Base-by-base conservation (phyloP, 2,888 invertebrate species). In the Euphydryas editha region DNA sequence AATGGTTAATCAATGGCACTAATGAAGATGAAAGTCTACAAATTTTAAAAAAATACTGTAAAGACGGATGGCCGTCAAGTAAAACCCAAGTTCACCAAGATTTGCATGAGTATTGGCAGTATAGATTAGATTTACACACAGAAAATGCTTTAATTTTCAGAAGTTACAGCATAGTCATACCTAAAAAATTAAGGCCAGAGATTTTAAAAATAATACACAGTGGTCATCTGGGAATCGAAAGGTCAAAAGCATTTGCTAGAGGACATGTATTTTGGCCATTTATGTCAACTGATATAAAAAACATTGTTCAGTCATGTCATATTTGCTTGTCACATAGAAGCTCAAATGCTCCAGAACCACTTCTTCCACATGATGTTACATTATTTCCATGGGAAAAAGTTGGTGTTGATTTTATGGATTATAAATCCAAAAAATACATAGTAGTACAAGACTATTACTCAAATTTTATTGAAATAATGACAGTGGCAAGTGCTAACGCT, bases 341-440 rank as follows among this genome's bases (percentile, higher is more conserved):
- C 59, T 36, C 63, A 44, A 70, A 65, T 54, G 20, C 62, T 39
- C 65, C 67, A 69, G 72, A 72, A 70, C 70, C 72, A 56, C 36
- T 72, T 20, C 1, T 54, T 20, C 42, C 54, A 21, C 61, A 61
- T 56, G 24, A 62, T 46, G 56, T 62, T 56, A 30, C 56, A 30
- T 56, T 56, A 56, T 47, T 68, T 8, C 73, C 72, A 11, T 73
- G 72, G 74, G 65, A 71, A 69, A 72, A 71, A 61, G 67, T 61
- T 62, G 72, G 72, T 62, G 62, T 73, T 20, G 73, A 73, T 73
- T 72, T 71, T 63, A 46, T 75, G 44, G 66, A 72, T 51, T 71
- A 62, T 69, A 72, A 73, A 60, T 21, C 36, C 47, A 62, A 68
- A 39, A 39, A 10, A 13, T 13, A 13, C 10, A 10, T 39, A 13